These are phyloP conservation scores for Indri indri DNA, from an alignment of 2,113 vertebrate genomes.

Conservation along the genomic window DNA sequence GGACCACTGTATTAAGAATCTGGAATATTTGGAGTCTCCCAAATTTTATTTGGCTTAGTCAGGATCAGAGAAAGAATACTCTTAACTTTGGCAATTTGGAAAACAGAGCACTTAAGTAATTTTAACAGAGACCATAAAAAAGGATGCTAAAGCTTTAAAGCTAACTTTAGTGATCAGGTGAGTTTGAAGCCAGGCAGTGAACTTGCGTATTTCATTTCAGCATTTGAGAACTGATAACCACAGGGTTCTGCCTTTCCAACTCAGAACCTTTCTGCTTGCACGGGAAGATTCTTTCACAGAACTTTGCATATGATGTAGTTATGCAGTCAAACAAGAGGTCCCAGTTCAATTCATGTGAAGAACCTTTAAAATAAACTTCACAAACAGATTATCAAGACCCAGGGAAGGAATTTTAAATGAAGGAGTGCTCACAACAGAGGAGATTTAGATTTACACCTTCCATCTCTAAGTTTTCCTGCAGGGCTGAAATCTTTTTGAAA, in stretches of 20 bases:
- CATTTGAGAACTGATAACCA: slow-evolving; percentile 13
- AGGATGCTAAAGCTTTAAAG: background rate
- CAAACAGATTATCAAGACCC: background rate
- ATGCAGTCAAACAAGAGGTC: background rate
- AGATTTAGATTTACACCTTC: background rate
- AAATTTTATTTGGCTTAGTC: background rate
- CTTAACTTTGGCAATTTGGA: slow-evolving; percentile 26
- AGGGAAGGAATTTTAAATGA: background rate
- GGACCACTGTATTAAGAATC: background rate
- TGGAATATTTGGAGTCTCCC: background rate
- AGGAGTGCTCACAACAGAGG: background rate
- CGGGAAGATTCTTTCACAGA: background rate
- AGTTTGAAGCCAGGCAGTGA: background rate
- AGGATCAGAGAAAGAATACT: slow-evolving; percentile 10
- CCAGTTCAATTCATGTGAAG: background rate
- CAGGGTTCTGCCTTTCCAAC: background rate
- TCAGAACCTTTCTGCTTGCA: background rate
- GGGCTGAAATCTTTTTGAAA: slow-evolving; percentile 51
- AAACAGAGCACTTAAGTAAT: background rate
- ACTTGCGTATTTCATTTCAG: background rate
- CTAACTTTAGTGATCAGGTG: background rate
- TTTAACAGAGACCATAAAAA: background rate
- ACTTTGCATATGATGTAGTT: background rate
- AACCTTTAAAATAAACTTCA: background rate
- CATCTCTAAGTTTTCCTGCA: background rate